These are phyloP conservation scores for Pampusana beccarii DNA, from an alignment of 2,113 vertebrate genomes.

Conservation along the genomic window DNA sequence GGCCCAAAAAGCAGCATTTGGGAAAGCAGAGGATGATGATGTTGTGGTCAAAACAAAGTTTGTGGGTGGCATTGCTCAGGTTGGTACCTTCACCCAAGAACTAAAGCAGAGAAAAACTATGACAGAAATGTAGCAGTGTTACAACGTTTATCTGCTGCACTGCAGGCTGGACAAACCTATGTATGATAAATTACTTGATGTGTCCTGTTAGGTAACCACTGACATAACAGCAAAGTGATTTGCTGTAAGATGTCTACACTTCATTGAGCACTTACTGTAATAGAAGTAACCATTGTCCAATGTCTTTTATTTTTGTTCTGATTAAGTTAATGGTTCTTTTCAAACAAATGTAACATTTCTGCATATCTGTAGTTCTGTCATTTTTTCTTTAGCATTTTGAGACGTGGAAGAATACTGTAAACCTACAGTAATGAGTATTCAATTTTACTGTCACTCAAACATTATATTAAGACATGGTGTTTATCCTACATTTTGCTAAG, in stretches of 20 bases:
- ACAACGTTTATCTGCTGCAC: background rate
- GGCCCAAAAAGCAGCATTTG: conserved; percentile 96
- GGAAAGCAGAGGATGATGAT: conserved; percentile 91
- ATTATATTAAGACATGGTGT: background rate
- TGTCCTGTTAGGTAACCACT: background rate
- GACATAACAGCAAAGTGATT: background rate
- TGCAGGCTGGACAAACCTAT: background rate
- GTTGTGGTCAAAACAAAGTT: conserved; percentile 98
- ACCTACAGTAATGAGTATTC: background rate
- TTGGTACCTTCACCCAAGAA: conserved; percentile 60
- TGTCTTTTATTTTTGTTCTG: background rate
- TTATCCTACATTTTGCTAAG: background rate
- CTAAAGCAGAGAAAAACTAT: background rate
- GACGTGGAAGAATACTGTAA: background rate
- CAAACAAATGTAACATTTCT: background rate
- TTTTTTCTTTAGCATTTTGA: background rate
- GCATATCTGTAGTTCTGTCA: background rate
- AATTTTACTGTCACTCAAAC: background rate
- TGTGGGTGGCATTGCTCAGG: conserved; percentile 98
- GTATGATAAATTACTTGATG: background rate
- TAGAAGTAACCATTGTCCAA: background rate
- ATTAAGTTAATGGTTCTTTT: background rate
- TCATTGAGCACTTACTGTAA: background rate
- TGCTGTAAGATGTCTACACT: background rate
- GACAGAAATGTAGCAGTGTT: background rate